Evolutionary conservation across 2,888 invertebrate species (phyloP), one percentile per base, ranked within the genome.

Genomic region (Lysandra bellargus): DNA sequence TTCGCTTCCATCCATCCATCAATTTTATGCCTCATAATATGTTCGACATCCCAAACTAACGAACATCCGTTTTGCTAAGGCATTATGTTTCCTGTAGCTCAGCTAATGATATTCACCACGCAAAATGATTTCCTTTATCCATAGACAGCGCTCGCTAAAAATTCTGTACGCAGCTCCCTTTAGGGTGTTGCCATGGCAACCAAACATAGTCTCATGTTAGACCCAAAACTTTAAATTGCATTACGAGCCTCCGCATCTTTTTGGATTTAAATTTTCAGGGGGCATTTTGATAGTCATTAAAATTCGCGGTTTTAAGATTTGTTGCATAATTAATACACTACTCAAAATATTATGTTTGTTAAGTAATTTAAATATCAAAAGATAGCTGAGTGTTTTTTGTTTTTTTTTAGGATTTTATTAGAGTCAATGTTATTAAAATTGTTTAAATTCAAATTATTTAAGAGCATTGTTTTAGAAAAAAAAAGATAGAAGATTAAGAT

Each of bases 151-250:
- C 86, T 91, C 89, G 89, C 90, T 93, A 91, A 89, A 88, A 92
- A 91, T 90, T 91, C 89, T 86, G 89, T 87, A 86, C 87, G 85
- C 87, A 80, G 82, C 74, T 78, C 80, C 81, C 74, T 49, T n/a
- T 81, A 90, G 94, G 94, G 94, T 84, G 94, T 94, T 94, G 88
- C 94, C 83, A 92, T 93, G 87, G 88, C 87, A 88, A 94, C 93
- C 86, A 88, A 89, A 87, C 88, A 86, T 82, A 92, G 91, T 90
- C 92, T 92, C 92, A 92, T 93, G 92, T 93, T 93, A 90, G 90
- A 88, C 90, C 87, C 87, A 89, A 91, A 92, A 93, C 92, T 94
- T 94, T 94, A 93, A 94, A 94, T 93, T 93, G 92, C 91, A 92
- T 87, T 85, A 86, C 85, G 85, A 89, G 90, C 88, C 88, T 87